Evolutionary conservation across 2,113 vertebrate genomes (phyloP).

Genomic region (Typhlomys cinereus): DNA sequence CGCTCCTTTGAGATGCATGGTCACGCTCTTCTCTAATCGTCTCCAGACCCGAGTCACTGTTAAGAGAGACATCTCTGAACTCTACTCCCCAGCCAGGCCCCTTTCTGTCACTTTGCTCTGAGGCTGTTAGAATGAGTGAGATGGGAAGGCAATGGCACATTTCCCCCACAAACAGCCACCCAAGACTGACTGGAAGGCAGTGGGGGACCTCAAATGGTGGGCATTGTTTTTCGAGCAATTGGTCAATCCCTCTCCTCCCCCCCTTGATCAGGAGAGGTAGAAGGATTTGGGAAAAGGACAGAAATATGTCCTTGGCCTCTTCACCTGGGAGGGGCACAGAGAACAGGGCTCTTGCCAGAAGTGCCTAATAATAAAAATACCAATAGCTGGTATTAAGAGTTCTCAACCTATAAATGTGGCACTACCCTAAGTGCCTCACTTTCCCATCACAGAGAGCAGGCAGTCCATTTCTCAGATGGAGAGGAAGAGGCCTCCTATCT

Average conservation of each 20-base stretch:
- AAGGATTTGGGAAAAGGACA: not conserved
- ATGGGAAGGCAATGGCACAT: not conserved
- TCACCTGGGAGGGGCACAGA: not conserved
- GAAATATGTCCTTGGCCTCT: not conserved
- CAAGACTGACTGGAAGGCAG: not conserved
- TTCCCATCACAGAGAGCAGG: not conserved
- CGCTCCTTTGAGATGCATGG: accelerated
- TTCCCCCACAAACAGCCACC: not conserved
- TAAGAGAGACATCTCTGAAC: not conserved
- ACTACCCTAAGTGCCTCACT: not conserved
- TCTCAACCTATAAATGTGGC: not conserved
- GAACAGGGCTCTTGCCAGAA: not conserved
- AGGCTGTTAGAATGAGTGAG: not conserved
- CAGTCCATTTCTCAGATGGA: conserved; percentile 38
- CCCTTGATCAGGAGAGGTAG: not conserved
- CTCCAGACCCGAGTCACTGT: too few species aligned
- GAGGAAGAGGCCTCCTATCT: not conserved
- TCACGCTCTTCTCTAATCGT: accelerated
- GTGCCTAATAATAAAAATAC: not conserved
- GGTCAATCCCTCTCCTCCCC: too few species aligned
- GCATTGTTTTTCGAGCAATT: not conserved
- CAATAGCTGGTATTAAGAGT: not conserved
- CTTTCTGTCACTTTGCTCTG: not conserved
- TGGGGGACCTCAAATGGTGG: too few species aligned
- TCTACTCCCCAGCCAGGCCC: not conserved